phyloP scores from a whole-genome alignment of 2,888 invertebrate genomes.

The Diogma glabrata region DNA sequence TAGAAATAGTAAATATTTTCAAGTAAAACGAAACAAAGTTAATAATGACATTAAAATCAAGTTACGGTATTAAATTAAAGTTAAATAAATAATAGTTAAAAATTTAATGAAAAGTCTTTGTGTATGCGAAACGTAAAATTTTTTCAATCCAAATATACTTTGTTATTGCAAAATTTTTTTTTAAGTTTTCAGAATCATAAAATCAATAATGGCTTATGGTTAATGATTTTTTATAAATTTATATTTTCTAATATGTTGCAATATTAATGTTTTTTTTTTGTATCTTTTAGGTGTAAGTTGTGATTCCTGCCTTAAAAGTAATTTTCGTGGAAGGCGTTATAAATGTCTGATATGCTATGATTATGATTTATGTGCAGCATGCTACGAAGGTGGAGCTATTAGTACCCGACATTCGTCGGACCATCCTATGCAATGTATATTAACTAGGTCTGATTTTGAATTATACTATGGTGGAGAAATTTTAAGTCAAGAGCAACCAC shows the following conservation, averaged over 20 bases:
- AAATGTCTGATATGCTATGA: constrained; percentile 99
- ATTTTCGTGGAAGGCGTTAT: constrained; percentile 94
- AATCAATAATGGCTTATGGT: no score
- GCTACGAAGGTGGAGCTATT: constrained; percentile 86
- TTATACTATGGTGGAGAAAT: constrained; percentile 93
- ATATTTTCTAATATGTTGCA: constrained; percentile 89
- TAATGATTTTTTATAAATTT: no score
- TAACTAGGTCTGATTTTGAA: constrained; percentile 94
- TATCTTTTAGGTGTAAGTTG: constrained; percentile 86
- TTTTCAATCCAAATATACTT: no score
- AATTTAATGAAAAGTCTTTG: no score
- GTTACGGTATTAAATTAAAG: no score
- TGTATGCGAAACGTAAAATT: no score
- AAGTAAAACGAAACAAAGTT: no score
- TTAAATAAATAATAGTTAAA: no score
- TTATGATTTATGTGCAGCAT: constrained; percentile 95
- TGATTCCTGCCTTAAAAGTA: constrained; percentile 97
- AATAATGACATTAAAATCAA: no score
- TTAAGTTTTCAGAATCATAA: no score
- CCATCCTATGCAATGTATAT: constrained; percentile 98
- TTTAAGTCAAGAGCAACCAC: constrained; percentile 80
- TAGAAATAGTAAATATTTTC: no score
- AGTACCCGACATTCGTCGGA: constrained; percentile 88
- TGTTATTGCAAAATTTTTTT: no score
- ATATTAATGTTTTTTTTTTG: constrained; percentile 52